Percentiles rank a stretch among this genome's conserved stretches.
Evolutionary conservation across 2,113 vertebrate species (phyloP).

Genomic region (Tyrannus savana): DNA sequence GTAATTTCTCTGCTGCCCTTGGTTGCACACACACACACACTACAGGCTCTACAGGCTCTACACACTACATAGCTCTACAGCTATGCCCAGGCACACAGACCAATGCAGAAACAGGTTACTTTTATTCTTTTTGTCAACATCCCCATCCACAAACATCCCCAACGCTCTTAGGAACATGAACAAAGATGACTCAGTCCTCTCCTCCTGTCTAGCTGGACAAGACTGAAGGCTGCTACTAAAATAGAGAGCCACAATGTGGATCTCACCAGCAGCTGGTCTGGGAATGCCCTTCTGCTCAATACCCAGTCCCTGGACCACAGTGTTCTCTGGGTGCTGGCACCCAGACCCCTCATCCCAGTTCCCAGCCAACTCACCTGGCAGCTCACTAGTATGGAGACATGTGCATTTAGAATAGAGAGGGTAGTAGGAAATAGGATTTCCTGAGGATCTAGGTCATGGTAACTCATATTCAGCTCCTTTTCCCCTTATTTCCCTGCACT

Average conservation of each 20-base stretch:
- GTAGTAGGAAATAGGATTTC: neutral
- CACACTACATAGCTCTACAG: neutral
- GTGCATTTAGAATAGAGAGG: neutral
- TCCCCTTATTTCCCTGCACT: neutral
- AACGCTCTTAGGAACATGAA: neutral
- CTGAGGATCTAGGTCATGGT: neutral
- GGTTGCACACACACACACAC: neutral
- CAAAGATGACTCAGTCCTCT: neutral
- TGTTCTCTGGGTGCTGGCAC: neutral
- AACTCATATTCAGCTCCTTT: neutral
- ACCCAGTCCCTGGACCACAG: neutral
- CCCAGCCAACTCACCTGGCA: neutral
- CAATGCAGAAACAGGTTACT: neutral
- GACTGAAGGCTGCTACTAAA: neutral
- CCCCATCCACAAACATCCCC: neutral
- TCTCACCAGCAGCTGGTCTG: neutral
- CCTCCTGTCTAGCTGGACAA: neutral
- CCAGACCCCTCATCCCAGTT: neutral
- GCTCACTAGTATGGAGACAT: neutral
- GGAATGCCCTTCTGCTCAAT: neutral
- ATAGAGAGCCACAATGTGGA: neutral
- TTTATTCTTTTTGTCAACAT: neutral
- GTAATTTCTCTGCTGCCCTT: neutral
- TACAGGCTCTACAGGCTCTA: too few relatives aligned
- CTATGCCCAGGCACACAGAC: neutral